These are phyloP conservation scores for Melanotaenia nigrans DNA, from an alignment of 2,797 vertebrate genomes.

Conservation along the genomic window DNA sequence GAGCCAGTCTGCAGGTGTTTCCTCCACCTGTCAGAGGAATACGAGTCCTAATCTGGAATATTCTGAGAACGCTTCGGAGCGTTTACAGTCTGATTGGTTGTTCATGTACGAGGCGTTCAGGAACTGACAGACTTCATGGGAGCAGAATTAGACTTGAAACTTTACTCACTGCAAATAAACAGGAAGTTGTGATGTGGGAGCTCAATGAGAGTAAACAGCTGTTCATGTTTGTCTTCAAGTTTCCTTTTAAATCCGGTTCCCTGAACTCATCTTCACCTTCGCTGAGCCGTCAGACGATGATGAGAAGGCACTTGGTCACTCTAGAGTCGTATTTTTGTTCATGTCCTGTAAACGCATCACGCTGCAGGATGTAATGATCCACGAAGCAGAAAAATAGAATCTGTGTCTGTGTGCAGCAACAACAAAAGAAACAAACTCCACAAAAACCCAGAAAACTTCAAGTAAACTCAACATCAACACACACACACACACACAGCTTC, in stretches of 20 bases:
- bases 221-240: background rate
- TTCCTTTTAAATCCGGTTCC: background rate
- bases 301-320: constrained; percentile 20
- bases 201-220: too few relatives aligned
- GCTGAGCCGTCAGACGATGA: background rate
- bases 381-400: too few relatives aligned
- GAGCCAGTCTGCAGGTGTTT: too few relatives aligned
- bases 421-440: background rate
- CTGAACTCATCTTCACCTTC: background rate
- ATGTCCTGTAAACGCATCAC: background rate
- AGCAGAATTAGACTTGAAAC: too few relatives aligned
- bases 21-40: too few relatives aligned
- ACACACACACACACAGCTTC: constrained; percentile 57
- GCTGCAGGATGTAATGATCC: background rate
- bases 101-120: too few relatives aligned
- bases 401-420: background rate
- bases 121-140: too few relatives aligned
- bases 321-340: background rate
- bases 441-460: background rate
- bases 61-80: too few relatives aligned
- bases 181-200: too few relatives aligned
- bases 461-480: constrained; percentile 1
- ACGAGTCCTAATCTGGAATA: too few relatives aligned
- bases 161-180: too few relatives aligned
- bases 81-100: too few relatives aligned